These are phyloP conservation scores for Elysia chlorotica DNA, from an alignment of 1,140 invertebrate genomes.

Conservation along the genomic window DNA sequence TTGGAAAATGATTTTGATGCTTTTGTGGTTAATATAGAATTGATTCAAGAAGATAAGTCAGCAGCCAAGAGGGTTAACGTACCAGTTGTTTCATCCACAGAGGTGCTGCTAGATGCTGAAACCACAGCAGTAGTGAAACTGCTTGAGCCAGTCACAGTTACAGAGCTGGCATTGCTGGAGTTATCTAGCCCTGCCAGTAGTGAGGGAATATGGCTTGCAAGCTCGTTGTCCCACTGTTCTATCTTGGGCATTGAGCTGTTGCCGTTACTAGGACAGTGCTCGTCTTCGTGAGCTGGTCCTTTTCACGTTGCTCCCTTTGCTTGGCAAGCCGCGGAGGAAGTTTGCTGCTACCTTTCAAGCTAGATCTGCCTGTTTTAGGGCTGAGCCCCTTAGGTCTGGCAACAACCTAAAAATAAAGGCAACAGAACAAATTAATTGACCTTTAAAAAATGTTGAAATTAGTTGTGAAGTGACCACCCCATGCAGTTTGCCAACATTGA, in stretches of 20 bases:
- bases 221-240: constrained; percentile 60
- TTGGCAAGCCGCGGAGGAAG: constrained; percentile 83
- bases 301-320: constrained; percentile 66
- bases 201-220: constrained; percentile 58
- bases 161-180: too few relatives aligned
- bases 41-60: too few relatives aligned
- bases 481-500: background rate
- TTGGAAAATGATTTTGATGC: too few relatives aligned
- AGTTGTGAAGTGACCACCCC: background rate
- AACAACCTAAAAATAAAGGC: constrained; percentile 37
- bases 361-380: constrained; percentile 65
- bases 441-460: too few relatives aligned
- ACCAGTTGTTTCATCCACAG: constrained; percentile 15
- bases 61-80: background rate
- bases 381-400: constrained; percentile 55
- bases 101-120: background rate
- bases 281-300: constrained; percentile 43
- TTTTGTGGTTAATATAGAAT: too few relatives aligned
- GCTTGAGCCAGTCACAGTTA: background rate
- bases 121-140: background rate
- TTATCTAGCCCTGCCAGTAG: constrained; percentile 7
- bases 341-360: constrained; percentile 61
- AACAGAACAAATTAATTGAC: background rate
- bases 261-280: too few relatives aligned
- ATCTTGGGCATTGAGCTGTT: constrained; percentile 58